Evolutionary conservation across 1,140 invertebrate genomes (phyloP).

Genomic region (Asobara japonica): DNA sequence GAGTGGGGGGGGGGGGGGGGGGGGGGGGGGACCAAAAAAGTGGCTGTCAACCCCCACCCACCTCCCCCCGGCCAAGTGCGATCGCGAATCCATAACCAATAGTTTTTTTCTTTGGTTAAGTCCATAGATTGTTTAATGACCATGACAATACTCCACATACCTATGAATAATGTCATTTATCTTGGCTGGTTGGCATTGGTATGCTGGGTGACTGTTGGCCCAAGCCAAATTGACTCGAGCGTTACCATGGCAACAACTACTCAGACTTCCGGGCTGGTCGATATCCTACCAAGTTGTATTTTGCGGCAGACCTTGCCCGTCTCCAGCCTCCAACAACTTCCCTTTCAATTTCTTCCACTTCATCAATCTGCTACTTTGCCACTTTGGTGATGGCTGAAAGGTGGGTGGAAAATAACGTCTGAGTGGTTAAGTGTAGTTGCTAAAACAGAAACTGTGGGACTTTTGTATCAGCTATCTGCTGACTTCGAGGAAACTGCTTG

Average conservation of each 20-base stretch:
- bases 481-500: not conserved
- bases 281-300: conserved; percentile 64
- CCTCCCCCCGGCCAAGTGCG: no score
- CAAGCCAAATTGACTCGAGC: conserved; percentile 65
- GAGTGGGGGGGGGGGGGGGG: not conserved
- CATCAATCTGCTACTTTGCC: conserved; percentile 36
- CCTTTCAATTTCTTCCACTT: conserved; percentile 21
- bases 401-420: not conserved
- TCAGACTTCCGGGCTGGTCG: conserved; percentile 62
- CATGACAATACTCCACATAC: not conserved
- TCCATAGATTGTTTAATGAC: not conserved
- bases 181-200: conserved; percentile 50
- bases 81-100: not conserved
- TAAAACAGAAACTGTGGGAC: not conserved
- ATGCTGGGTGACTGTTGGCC: conserved; percentile 58
- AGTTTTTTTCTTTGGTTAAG: not conserved
- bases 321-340: conserved; percentile 29
- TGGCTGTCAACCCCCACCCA: not conserved
- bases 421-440: not conserved
- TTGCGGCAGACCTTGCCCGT: conserved; percentile 52
- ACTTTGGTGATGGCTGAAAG: not conserved
- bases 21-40: not conserved
- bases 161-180: conserved; percentile 56
- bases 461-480: conserved; percentile 31
- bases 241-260: conserved; percentile 64